phyloP scores from a whole-genome alignment of 2,797 vertebrate genomes.

The Phrynocephalus guinanensis region DNA sequence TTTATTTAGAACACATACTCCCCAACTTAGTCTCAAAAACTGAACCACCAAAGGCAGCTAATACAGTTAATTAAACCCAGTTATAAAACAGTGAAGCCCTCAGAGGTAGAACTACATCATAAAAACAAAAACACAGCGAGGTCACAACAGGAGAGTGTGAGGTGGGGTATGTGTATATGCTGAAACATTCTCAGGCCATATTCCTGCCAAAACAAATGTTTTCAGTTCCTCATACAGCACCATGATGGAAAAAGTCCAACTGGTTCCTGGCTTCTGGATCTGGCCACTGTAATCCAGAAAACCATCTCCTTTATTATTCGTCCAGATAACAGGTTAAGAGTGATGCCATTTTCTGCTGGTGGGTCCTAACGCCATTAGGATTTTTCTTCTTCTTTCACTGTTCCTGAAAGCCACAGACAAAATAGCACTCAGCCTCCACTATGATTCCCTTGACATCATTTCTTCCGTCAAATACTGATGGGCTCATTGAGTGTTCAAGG shows the following conservation, averaged over 20 bases:
- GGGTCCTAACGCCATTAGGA: neutral
- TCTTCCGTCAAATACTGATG: constrained; percentile 53
- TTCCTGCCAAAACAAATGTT: neutral
- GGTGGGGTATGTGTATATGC: too few species aligned
- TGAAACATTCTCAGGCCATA: neutral
- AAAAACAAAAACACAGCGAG: neutral
- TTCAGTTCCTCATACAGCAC: neutral
- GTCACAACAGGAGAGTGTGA: neutral
- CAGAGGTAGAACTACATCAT: neutral
- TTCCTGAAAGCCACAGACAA: constrained; percentile 23
- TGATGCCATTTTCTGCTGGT: neutral
- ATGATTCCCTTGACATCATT: constrained; percentile 38
- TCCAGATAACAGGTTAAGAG: neutral
- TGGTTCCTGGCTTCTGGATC: neutral
- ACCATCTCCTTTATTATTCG: neutral
- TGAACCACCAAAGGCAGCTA: neutral
- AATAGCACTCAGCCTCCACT: constrained; percentile 13
- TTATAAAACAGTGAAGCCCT: neutral
- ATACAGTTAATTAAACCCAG: neutral
- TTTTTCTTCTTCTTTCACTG: neutral
- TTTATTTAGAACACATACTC: neutral
- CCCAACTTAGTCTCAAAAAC: neutral
- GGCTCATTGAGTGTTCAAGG: constrained; percentile 66
- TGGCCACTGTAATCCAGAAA: neutral
- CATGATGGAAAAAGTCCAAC: neutral